A percentile compares a stretch with the other conserved stretches of the same genome.
Conservation (phyloP, 2,797 vertebrate genomes). For the Eulemur rubriventer region DNA sequence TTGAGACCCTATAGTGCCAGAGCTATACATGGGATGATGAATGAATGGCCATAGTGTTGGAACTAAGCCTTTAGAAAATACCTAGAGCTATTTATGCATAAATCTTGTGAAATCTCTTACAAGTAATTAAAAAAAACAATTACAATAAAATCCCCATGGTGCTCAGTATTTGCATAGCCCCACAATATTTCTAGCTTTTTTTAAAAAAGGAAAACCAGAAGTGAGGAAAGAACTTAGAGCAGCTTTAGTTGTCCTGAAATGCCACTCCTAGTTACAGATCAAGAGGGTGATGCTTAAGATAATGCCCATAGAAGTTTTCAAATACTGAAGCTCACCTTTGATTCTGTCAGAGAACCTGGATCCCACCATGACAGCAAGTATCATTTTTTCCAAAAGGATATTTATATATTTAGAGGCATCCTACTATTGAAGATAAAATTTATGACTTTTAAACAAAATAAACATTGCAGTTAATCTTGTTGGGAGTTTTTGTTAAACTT, state of each 20-base stretch:
- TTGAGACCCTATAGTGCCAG: background rate
- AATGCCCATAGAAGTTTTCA: background rate
- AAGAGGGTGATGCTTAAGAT: background rate
- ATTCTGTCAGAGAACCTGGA: background rate
- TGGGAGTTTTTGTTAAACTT: slow-evolving; percentile 47
- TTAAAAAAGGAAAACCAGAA: background rate
- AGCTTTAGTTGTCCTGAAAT: background rate
- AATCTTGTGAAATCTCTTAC: slow-evolving; percentile 37
- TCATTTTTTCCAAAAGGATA: background rate
- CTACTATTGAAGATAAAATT: slow-evolving; percentile 37
- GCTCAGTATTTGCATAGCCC: background rate
- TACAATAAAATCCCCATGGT: background rate
- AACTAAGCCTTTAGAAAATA: slow-evolving; percentile 46
- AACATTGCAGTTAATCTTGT: slow-evolving; percentile 12
- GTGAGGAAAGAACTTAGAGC: background rate
- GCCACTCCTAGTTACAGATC: background rate
- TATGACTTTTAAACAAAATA: slow-evolving; percentile 42
- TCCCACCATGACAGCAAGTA: background rate
- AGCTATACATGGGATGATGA: background rate
- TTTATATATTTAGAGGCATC: slow-evolving; percentile 4
- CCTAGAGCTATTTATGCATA: background rate
- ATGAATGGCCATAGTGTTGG: background rate
- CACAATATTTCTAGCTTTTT: slow-evolving; percentile 4
- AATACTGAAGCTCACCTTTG: background rate
- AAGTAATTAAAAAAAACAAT: slow-evolving; percentile 63